Evolutionary conservation across 2,797 vertebrate genomes (phyloP).

Genomic region (Paguma larvata): DNA sequence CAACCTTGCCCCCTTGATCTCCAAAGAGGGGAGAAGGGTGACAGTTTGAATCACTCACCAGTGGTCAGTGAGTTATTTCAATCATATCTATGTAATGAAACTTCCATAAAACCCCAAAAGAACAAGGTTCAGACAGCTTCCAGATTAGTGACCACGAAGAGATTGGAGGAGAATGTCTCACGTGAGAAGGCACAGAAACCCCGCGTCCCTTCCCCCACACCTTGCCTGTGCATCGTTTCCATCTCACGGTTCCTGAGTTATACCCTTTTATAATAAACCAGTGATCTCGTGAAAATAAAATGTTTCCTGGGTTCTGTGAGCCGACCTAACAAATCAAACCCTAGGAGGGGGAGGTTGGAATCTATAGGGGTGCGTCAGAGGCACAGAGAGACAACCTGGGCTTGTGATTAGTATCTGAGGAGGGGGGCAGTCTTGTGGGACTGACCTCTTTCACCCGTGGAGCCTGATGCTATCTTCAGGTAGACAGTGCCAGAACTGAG

Average conservation of each 20-base stretch:
- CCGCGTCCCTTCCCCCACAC: neutral
- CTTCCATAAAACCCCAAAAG: neutral
- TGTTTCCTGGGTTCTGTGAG: neutral
- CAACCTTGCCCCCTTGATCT: neutral
- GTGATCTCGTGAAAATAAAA: neutral
- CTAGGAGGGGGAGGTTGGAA: neutral
- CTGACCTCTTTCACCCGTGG: neutral
- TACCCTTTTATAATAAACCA: neutral
- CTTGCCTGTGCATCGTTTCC: neutral
- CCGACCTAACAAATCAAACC: neutral
- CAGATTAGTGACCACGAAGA: neutral
- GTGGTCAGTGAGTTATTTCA: neutral
- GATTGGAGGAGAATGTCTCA: neutral
- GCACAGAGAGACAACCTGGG: neutral
- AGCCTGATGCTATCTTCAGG: neutral
- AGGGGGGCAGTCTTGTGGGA: neutral
- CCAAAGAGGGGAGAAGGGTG: neutral
- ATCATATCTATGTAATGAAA: neutral
- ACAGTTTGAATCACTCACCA: neutral
- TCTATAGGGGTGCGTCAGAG: neutral
- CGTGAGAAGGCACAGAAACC: neutral
- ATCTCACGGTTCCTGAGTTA: neutral
- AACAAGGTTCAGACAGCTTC: neutral
- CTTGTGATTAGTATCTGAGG: neutral
- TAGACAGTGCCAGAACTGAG: neutral